phyloP scores from a whole-genome alignment of 2,113 vertebrate genomes.

The Pogonocichla stellata region DNA sequence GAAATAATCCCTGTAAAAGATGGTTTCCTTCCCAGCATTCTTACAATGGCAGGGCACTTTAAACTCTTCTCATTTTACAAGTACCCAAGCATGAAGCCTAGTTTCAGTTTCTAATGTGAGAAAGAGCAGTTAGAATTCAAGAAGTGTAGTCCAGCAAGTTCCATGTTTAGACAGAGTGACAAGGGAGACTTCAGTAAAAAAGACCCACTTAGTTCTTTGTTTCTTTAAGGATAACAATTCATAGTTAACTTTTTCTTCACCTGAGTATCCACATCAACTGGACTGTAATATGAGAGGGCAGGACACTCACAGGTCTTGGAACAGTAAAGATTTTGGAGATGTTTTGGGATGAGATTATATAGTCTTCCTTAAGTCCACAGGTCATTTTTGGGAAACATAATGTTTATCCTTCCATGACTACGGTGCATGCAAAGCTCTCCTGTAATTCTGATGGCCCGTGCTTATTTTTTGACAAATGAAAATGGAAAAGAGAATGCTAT shows the following conservation, averaged over 20 bases:
- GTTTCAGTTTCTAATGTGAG: not conserved
- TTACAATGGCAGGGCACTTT: not conserved
- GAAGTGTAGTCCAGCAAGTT: not conserved
- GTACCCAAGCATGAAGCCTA: not conserved
- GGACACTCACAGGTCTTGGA: not conserved
- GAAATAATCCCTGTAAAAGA: not conserved
- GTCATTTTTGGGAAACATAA: not conserved
- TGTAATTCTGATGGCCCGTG: not conserved
- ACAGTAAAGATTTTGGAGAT: not conserved
- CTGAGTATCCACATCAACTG: not conserved
- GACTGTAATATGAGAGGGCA: not conserved
- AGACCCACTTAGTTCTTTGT: not conserved
- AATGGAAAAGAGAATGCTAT: not conserved
- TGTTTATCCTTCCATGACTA: not conserved
- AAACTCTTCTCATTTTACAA: not conserved
- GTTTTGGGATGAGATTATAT: not conserved
- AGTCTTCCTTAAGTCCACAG: not conserved
- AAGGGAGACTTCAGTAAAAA: not conserved
- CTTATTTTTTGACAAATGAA: not conserved
- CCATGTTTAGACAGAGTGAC: not conserved
- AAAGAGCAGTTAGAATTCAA: not conserved
- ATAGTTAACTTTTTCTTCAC: not conserved
- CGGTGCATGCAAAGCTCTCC: not conserved
- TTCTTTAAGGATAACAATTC: not conserved
- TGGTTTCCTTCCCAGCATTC: not conserved